A percentile compares a stretch with the other conserved stretches of the same genome.
Conservation (phyloP, 2,888 invertebrate genomes). For the Leptopterna dolabrata region DNA sequence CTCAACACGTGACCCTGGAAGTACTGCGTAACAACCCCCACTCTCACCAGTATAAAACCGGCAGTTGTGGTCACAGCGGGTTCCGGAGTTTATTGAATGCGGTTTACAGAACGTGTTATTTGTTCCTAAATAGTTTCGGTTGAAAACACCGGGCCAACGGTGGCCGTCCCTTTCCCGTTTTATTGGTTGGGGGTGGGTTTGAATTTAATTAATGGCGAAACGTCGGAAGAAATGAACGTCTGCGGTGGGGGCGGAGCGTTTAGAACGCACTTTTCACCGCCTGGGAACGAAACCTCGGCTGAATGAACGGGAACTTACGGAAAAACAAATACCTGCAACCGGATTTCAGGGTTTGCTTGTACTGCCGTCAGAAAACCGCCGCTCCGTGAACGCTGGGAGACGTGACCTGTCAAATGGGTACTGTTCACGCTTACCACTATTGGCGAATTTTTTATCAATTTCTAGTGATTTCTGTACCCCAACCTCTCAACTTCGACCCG, state of each 20-base stretch:
- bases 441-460: no score
- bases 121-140: neutral
- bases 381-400: no score
- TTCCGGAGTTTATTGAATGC: constrained; percentile 16
- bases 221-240: constrained; percentile 20
- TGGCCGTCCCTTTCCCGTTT: neutral
- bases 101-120: constrained; percentile 14
- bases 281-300: neutral
- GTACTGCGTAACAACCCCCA: neutral
- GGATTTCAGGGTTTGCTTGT: neutral
- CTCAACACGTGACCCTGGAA: neutral
- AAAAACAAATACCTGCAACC: neutral
- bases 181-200: constrained; percentile 27
- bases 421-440: no score
- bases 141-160: neutral
- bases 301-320: neutral
- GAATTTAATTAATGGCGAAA: constrained; percentile 37
- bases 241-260: neutral
- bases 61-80: neutral
- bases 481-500: no score
- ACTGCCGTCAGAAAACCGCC: no score
- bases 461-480: no score
- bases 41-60: no score
- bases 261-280: neutral
- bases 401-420: no score